Conservation (phyloP, 2,888 invertebrate genomes). For the Hirtodrosophila duncani region DNA sequence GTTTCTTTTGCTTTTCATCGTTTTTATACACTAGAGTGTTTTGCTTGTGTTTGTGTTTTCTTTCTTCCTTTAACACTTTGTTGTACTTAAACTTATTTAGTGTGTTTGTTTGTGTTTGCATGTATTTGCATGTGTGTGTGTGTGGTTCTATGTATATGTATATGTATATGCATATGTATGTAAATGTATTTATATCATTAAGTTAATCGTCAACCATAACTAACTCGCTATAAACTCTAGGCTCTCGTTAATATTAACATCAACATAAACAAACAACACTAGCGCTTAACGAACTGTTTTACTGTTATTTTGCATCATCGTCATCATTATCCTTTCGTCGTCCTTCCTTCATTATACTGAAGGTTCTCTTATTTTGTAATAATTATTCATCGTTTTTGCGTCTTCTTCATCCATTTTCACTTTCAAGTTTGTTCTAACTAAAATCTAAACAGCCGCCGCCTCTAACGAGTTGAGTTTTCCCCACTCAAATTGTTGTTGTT, state of each 20-base stretch:
- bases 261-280: conserved; percentile 69
- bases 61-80: conserved; percentile 31
- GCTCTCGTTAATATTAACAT: conserved; percentile 60
- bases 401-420: conserved; percentile 20
- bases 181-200: conserved; percentile 25
- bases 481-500: background rate
- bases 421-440: conserved; percentile 65
- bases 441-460: conserved; percentile 62
- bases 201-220: conserved; percentile 65
- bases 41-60: too few relatives aligned
- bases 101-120: conserved; percentile 5
- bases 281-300: conserved; percentile 59
- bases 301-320: conserved; percentile 3
- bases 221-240: conserved; percentile 65
- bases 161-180: conserved; percentile 8
- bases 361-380: conserved; percentile 6
- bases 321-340: background rate
- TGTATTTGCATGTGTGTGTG: background rate
- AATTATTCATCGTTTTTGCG: conserved; percentile 9
- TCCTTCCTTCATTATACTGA: background rate
- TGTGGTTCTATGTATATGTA: conserved; percentile 9
- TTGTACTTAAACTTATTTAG: conserved; percentile 34
- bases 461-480: too few relatives aligned
- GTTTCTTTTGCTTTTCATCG: too few relatives aligned
- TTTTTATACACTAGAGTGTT: too few relatives aligned